phyloP scores from a whole-genome alignment of 2,797 vertebrate species.

The Eurystomus glaucurus region DNA sequence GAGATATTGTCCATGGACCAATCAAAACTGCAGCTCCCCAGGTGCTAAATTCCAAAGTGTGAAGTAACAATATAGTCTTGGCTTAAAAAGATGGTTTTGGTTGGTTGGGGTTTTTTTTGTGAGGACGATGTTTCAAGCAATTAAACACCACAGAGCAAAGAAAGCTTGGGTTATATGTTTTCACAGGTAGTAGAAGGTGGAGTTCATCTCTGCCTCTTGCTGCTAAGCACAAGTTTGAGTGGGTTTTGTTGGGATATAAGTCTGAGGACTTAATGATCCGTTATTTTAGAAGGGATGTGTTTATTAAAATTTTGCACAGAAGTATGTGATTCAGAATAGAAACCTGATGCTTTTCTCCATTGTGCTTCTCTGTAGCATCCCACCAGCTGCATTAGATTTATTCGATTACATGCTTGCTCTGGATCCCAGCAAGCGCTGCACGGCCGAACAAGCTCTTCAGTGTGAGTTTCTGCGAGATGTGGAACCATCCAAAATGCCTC shows the following conservation, averaged over 20 bases:
- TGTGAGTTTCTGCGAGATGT: slow-evolving; percentile 97
- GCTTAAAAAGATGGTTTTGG: neutral
- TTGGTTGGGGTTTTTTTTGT: neutral
- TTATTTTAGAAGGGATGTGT: neutral
- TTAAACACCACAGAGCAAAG: neutral
- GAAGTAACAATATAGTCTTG: neutral
- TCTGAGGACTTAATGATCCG: neutral
- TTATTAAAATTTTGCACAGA: neutral
- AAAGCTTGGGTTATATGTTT: neutral
- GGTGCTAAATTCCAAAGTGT: neutral
- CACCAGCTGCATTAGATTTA: slow-evolving; percentile 92
- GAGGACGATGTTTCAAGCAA: neutral
- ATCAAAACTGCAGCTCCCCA: neutral
- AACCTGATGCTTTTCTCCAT: neutral
- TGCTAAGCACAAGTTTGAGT: neutral
- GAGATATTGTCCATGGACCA: neutral
- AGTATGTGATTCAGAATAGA: neutral
- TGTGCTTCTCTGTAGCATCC: slow-evolving; percentile 86
- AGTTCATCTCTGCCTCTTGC: neutral
- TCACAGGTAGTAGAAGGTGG: neutral
- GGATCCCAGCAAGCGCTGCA: slow-evolving; percentile 97
- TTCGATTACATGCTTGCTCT: slow-evolving; percentile 98
- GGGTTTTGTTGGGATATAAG: neutral
- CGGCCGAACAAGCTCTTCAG: slow-evolving; percentile 94
- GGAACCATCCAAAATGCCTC: slow-evolving; percentile 97